phyloP scores from a whole-genome alignment of 1,140 invertebrate genomes.

The Anoplolepis gracilipes region DNA sequence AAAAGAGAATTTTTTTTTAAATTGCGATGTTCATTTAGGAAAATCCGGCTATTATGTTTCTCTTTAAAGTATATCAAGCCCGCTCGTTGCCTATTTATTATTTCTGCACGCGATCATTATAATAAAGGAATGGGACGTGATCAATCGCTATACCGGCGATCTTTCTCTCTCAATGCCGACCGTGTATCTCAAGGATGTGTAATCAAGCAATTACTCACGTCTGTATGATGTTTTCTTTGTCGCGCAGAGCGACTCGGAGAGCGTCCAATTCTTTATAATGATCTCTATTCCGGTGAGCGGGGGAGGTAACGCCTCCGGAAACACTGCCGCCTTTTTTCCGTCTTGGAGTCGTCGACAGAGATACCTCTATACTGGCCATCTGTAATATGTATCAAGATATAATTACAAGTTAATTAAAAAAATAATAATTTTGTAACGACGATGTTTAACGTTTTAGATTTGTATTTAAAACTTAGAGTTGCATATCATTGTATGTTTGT shows the following conservation, averaged over 20 bases:
- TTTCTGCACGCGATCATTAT: neutral
- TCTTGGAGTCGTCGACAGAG: conserved; percentile 89
- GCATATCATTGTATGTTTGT: no score
- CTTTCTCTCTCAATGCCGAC: neutral
- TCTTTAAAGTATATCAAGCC: neutral
- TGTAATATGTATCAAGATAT: conserved; percentile 79
- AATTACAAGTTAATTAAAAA: conserved; percentile 5
- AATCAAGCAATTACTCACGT: conserved; percentile 83
- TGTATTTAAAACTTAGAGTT: no score
- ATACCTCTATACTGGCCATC: conserved; percentile 95
- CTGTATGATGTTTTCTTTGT: conserved; percentile 94
- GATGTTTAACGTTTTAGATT: neutral
- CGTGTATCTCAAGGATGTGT: neutral
- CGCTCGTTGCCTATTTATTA: conserved; percentile 17
- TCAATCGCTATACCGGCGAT: neutral
- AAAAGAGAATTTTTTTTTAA: neutral
- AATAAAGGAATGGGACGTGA: conserved; percentile 22
- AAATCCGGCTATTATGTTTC: neutral
- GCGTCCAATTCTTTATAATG: conserved; percentile 89
- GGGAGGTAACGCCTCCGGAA: conserved; percentile 84
- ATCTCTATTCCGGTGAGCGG: conserved; percentile 84
- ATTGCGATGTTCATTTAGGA: neutral
- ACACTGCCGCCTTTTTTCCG: conserved; percentile 87
- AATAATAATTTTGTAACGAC: neutral
- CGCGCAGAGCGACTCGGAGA: conserved; percentile 90